A percentile compares a stretch with the other conserved stretches of the same genome.
Conservation (phyloP, 1,140 invertebrate species). For the Drosophila pseudoobscura region DNA sequence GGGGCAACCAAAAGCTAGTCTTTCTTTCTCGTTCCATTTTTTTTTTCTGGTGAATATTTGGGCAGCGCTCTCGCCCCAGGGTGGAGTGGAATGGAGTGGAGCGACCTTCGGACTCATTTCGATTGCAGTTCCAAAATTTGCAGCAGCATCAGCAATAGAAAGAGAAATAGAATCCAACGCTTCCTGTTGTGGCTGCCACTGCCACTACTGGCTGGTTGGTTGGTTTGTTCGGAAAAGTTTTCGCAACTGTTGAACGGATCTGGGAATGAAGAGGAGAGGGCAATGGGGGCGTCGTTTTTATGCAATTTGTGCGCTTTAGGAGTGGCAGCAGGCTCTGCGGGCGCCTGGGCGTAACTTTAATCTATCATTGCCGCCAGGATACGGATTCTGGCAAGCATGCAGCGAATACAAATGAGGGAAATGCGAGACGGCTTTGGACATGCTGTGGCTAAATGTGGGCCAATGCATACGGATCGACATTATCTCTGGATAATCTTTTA, state of each 20-base stretch:
- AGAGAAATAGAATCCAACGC: conserved; percentile 16
- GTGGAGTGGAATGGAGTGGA: no score
- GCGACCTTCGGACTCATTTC: conserved; percentile 39
- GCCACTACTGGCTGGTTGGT: conserved; percentile 1
- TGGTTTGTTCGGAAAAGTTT: conserved; percentile 10
- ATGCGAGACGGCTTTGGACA: background rate
- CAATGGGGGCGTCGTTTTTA: conserved; percentile 18
- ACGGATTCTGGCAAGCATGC: conserved; percentile 43
- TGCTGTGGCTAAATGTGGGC: background rate
- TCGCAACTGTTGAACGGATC: conserved; percentile 11
- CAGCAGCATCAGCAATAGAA: conserved; percentile 10
- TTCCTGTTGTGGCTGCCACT: conserved; percentile 37
- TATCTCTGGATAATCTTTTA: background rate
- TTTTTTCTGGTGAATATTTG: conserved; percentile 40
- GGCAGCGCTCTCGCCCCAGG: background rate
- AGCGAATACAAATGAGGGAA: conserved; percentile 51
- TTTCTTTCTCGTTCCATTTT: background rate
- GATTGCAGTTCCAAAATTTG: conserved; percentile 40
- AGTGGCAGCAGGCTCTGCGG: background rate
- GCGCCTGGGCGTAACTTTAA: conserved; percentile 63
- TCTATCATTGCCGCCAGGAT: conserved; percentile 55
- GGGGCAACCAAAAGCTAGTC: no score
- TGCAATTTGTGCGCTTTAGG: conserved; percentile 41
- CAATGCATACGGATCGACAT: background rate
- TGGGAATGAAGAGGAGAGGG: background rate